Base-by-base conservation (phyloP, 2,797 vertebrate genomes). In the Microctenopoma lineatum region DNA sequence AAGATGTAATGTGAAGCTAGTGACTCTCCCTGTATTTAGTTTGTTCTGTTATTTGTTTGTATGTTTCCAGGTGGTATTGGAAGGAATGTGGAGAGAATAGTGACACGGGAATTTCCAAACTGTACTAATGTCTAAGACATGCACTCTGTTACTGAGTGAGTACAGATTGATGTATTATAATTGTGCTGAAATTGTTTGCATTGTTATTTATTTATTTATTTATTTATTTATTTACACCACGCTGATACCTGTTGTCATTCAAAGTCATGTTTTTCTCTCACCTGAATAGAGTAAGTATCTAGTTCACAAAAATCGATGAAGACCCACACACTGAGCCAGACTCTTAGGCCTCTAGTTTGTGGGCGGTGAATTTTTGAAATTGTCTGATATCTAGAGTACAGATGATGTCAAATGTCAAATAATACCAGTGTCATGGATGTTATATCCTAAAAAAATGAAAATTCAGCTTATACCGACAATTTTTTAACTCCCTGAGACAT, bases 71-170 rank as follows among this genome's bases (percentile, higher is more conserved):
- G 97, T 87, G 92, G 94, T 84, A 93, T 96, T 53, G 95, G 95
- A 84, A 95, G 95, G 77, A 95, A 96, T 73, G 93, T 95, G 82
- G 97, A 98, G 88, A 94, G 90, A 77, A 90, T 92, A 79, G 91
- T 95, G 90, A 98, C 96, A 91, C 96, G 97, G 92, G 96, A 98
- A 89, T 98, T 98, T 85, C 97, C 97, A 81, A 98, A 98, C 94
- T 98, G 97, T 93, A 98, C 97, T 86, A 98, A 97, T 88, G 97
- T 99, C 89, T 99, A 94, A 95, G 85, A 90, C 76, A 69, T 70
- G 46, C 48, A 41, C 75, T 72, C 29, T 84, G 75, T 81, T 54
- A 42, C 70, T 25, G 73, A 84, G 87, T 89, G 84, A 88, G 85
- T 89, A 90, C 84, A 75, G 60, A 66, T 66, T 75, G 81, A 84